phyloP scores from a whole-genome alignment of 2,888 invertebrate genomes.

The Subacronicta megacephala region DNA sequence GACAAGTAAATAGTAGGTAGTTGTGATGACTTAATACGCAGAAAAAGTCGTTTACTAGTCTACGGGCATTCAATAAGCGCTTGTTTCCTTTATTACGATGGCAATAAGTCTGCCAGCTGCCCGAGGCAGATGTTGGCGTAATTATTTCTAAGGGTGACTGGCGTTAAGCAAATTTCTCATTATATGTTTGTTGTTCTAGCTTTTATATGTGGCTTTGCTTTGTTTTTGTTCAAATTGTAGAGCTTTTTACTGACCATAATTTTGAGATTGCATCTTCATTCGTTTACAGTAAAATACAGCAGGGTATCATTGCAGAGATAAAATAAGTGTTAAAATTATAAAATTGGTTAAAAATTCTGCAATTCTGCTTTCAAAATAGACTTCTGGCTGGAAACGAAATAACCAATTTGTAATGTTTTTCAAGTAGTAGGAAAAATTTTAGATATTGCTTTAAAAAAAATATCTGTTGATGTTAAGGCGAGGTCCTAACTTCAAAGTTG shows the following conservation, averaged over 20 bases:
- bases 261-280: too few species aligned
- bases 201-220: slow-evolving; percentile 19
- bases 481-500: too few species aligned
- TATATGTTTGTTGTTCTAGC: slow-evolving; percentile 40
- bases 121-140: slow-evolving; percentile 70
- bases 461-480: too few species aligned
- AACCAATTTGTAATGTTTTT: too few species aligned
- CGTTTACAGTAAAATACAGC: too few species aligned
- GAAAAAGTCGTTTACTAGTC: slow-evolving; percentile 54
- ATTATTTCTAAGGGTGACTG: slow-evolving; percentile 66
- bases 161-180: slow-evolving; percentile 56
- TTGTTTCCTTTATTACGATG: slow-evolving; percentile 74
- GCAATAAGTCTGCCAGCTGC: slow-evolving; percentile 75
- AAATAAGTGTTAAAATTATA: too few species aligned
- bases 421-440: too few species aligned
- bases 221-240: slow-evolving; percentile 6
- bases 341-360: too few species aligned
- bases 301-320: too few species aligned
- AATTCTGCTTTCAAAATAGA: too few species aligned
- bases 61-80: slow-evolving; percentile 68
- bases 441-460: too few species aligned
- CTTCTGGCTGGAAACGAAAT: too few species aligned
- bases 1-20: slow-evolving; percentile 30
- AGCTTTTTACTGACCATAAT: background rate
- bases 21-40: slow-evolving; percentile 21